These are phyloP conservation scores for Dilophus febrilis DNA, from an alignment of 2,888 invertebrate species.

Conservation along the genomic window DNA sequence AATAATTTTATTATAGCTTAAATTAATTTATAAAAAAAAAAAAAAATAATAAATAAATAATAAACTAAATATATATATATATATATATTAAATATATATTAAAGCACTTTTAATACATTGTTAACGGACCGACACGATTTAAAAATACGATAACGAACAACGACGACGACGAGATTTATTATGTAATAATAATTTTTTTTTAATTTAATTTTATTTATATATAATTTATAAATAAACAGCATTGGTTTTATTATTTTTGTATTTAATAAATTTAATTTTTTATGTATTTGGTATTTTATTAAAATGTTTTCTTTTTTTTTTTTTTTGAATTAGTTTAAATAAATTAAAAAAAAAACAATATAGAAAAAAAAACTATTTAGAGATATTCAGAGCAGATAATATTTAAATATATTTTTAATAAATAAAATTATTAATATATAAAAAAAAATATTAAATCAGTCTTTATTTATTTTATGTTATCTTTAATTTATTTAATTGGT, in stretches of 20 bases:
- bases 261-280: no score
- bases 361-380: no score
- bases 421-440: no score
- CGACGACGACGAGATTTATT: not conserved
- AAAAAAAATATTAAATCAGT: no score
- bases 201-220: not conserved
- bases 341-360: not conserved
- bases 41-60: not conserved
- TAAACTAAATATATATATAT: not conserved
- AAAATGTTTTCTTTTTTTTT: no score
- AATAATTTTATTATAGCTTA: constrained; percentile 1
- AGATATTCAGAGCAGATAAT: constrained; percentile 1
- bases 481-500: not conserved
- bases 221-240: no score
- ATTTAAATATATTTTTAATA: not conserved
- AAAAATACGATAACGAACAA: not conserved
- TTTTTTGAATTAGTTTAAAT: not conserved
- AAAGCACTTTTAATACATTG: constrained; percentile 4
- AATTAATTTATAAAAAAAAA: not conserved
- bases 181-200: not conserved
- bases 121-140: constrained; percentile 1
- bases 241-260: no score
- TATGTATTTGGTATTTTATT: no score
- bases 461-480: not conserved
- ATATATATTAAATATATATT: constrained; percentile 1